phyloP scores from a whole-genome alignment of 2,888 invertebrate species.

The Hemistola chrysoprasaria region DNA sequence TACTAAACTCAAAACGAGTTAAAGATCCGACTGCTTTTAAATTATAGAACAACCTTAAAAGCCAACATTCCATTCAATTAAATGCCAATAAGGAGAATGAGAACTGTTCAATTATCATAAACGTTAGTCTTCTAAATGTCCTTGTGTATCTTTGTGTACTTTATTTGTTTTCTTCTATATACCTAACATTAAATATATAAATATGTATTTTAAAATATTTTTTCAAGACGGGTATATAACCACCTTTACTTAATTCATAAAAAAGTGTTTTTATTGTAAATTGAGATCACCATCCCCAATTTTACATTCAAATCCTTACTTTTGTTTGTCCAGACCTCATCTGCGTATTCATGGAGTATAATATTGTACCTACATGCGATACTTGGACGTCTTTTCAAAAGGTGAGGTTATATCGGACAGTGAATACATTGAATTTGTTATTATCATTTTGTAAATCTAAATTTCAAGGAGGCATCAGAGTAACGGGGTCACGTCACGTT shows the following conservation, averaged over 20 bases:
- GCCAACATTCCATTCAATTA: no score
- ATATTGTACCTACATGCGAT: slow-evolving; percentile 54
- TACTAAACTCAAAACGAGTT: neutral
- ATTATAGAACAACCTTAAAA: neutral
- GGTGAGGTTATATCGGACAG: slow-evolving; percentile 69
- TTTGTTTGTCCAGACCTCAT: slow-evolving; percentile 70
- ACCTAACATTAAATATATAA: slow-evolving; percentile 2
- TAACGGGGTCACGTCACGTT: slow-evolving; percentile 76
- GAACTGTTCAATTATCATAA: no score
- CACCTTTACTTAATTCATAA: slow-evolving; percentile 38
- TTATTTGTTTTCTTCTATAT: no score
- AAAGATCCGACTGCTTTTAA: slow-evolving; percentile 1
- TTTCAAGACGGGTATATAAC: slow-evolving; percentile 27
- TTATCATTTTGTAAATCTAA: slow-evolving; percentile 69
- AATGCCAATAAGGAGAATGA: no score
- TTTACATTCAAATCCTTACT: slow-evolving; percentile 70
- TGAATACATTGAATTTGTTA: slow-evolving; percentile 70
- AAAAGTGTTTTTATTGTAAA: slow-evolving; percentile 61
- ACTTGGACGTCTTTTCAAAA: slow-evolving; percentile 51
- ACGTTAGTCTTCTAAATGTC: no score
- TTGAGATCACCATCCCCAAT: slow-evolving; percentile 62
- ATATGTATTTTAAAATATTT: slow-evolving; percentile 2
- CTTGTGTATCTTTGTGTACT: no score
- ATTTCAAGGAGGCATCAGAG: slow-evolving; percentile 69
- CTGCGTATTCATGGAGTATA: slow-evolving; percentile 62